A percentile compares a stretch with the other conserved stretches of the same genome.
phyloP scores from a whole-genome alignment of 2,888 invertebrate genomes.

The Acanthosepion esculentum region DNA sequence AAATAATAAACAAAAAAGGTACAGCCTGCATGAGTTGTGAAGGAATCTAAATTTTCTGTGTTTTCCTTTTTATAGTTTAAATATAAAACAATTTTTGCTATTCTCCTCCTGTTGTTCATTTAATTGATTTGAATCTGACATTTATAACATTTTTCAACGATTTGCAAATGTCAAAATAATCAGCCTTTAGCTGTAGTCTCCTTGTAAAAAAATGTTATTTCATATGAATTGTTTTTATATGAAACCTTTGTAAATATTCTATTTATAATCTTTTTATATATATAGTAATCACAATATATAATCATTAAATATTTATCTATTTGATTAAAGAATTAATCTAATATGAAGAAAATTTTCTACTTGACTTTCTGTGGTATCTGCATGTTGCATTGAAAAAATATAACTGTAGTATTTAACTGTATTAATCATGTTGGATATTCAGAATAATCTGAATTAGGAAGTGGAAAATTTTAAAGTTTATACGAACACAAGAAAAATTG shows the following conservation, averaged over 20 bases:
- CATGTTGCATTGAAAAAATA: too few species aligned
- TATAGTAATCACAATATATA: not conserved
- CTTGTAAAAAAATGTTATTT: not conserved
- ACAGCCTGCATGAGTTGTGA: too few species aligned
- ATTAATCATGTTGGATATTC: too few species aligned
- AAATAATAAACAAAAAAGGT: too few species aligned
- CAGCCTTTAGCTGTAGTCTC: not conserved
- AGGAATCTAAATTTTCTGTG: too few species aligned
- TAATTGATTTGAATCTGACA: not conserved
- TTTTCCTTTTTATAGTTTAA: not conserved
- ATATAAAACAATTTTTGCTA: not conserved
- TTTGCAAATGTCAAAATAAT: conserved; percentile 33
- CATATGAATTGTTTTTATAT: not conserved
- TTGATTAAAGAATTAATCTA: not conserved
- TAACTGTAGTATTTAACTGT: too few species aligned
- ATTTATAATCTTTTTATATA: not conserved
- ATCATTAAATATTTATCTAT: not conserved
- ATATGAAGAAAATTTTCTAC: not conserved
- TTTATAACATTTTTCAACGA: not conserved
- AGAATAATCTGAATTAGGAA: too few species aligned
- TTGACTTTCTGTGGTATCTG: not conserved
- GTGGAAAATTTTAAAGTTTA: too few species aligned
- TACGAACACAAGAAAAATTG: too few species aligned
- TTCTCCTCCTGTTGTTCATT: not conserved
- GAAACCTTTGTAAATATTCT: not conserved